Evolutionary conservation across 2,113 vertebrate species (phyloP), one percentile per base, ranked within the genome.

Genomic region (Oreochromis niloticus): DNA sequence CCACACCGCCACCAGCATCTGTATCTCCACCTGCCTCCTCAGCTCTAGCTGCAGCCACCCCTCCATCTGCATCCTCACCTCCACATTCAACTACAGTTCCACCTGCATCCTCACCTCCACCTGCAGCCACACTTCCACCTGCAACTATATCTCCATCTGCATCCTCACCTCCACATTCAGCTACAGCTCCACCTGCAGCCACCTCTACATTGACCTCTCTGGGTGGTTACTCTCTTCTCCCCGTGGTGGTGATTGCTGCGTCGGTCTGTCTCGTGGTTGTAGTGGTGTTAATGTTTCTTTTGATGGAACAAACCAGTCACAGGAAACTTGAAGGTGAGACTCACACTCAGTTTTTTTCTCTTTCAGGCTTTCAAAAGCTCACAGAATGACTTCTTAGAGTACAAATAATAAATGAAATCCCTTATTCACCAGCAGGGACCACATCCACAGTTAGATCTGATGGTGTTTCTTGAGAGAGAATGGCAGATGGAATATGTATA

Each of bases 91-190:
- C 22, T 24, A 24, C 22, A 24, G 22, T 24, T 24, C 22, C 22
- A 24, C 22, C 22, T 24, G 22, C 22, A 24, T 24, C 22, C 22
- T 24, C 22, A 24, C 4, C 48, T 50, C 14, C 4, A 48, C 14
- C 46, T 52, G 50, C 19, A 54, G 3, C 9, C 6, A 3, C 50
- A n/a, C 19, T 6, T 34, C 32, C 1, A 34, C 32, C 6, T 34
- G 32, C 32, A 34, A 24, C 22, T 24, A 24, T 24, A 24, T 24
- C 22, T 24, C 22, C 22, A 24, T 24, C 22, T 24, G 22, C 22
- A 24, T 1, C 6, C 7, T 2, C 32, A 34, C 6, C 2, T 54
- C 9, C 0, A 0, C 0, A 19, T 54, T 8, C 50, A 52, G 8
- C 19, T 1, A 5, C 17, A 52, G 0, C 19, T 52, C 2, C 50